phyloP scores from a whole-genome alignment of 2,888 invertebrate genomes.

The Archips crataeganus region DNA sequence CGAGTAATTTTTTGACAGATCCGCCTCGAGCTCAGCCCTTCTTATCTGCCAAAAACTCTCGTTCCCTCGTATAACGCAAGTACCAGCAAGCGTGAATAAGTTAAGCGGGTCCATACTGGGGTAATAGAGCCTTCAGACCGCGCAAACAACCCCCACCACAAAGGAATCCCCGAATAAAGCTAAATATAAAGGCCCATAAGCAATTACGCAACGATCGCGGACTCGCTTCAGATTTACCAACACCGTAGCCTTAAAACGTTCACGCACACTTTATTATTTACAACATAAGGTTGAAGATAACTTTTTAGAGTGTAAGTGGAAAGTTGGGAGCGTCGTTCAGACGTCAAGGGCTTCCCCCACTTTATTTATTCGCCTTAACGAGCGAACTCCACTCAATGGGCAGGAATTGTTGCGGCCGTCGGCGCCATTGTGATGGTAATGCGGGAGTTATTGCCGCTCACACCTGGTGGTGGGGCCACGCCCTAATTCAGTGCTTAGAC shows the following conservation, averaged over 20 bases:
- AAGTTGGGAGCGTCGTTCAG: constrained; percentile 46
- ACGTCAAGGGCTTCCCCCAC: constrained; percentile 49
- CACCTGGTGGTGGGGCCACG: constrained; percentile 24
- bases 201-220: constrained; percentile 55
- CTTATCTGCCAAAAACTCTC: constrained; percentile 1
- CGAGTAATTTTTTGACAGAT: background rate
- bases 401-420: constrained; percentile 41
- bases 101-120: constrained; percentile 36
- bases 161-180: constrained; percentile 51
- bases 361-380: constrained; percentile 57
- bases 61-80: constrained; percentile 5
- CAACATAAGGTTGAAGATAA: background rate
- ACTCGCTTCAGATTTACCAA: constrained; percentile 30
- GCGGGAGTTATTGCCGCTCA: constrained; percentile 47
- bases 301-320: background rate
- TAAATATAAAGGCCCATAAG: constrained; percentile 54
- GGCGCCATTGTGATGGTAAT: constrained; percentile 54
- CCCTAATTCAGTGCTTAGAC: background rate
- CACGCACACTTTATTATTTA: background rate
- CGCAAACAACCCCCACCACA: constrained; percentile 44
- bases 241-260: background rate
- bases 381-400: constrained; percentile 51
- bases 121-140: constrained; percentile 44
- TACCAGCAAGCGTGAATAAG: constrained; percentile 30
- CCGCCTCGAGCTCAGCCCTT: background rate